These are phyloP conservation scores for Tetramorium parvispinum DNA, from an alignment of 1,140 invertebrate species.

Conservation along the genomic window DNA sequence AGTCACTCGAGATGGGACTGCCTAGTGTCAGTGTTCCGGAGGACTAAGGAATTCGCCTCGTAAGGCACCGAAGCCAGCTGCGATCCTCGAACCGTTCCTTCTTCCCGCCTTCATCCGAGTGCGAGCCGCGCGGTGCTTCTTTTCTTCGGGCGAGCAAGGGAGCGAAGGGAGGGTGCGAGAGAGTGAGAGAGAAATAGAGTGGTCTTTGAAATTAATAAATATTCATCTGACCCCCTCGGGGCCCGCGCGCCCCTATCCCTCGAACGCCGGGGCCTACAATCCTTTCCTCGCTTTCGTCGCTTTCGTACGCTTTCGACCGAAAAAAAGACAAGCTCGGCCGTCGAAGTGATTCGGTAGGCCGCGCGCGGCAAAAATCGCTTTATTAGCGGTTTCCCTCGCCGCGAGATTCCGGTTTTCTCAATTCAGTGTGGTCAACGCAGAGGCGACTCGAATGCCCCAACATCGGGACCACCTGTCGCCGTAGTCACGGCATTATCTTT, in stretches of 20 bases:
- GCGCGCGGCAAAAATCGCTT: constrained; percentile 64
- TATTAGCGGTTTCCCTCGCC: constrained; percentile 66
- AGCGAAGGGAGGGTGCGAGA: background rate
- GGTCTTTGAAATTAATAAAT: constrained; percentile 76
- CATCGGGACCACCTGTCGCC: constrained; percentile 57
- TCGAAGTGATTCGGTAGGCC: constrained; percentile 29
- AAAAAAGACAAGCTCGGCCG: constrained; percentile 18
- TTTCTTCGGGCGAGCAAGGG: constrained; percentile 64
- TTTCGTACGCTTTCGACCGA: constrained; percentile 46
- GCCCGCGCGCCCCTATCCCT: background rate
- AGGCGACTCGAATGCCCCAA: constrained; percentile 1
- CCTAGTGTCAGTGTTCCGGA: constrained; percentile 72
- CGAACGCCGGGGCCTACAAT: constrained; percentile 20
- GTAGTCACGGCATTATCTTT: constrained; percentile 69
- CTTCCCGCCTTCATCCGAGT: constrained; percentile 59
- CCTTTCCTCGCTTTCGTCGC: constrained; percentile 58
- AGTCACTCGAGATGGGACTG: constrained; percentile 73
- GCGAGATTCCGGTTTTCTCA: constrained; percentile 59
- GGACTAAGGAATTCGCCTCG: constrained; percentile 78
- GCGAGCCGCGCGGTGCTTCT: constrained; percentile 59
- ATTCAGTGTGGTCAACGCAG: constrained; percentile 47
- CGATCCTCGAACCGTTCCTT: constrained; percentile 62
- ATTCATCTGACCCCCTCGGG: constrained; percentile 51
- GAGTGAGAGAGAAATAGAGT: constrained; percentile 43
- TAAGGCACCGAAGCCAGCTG: constrained; percentile 74